Base-by-base conservation (phyloP, 2,888 invertebrate genomes). In the Petrophora chlorosata region DNA sequence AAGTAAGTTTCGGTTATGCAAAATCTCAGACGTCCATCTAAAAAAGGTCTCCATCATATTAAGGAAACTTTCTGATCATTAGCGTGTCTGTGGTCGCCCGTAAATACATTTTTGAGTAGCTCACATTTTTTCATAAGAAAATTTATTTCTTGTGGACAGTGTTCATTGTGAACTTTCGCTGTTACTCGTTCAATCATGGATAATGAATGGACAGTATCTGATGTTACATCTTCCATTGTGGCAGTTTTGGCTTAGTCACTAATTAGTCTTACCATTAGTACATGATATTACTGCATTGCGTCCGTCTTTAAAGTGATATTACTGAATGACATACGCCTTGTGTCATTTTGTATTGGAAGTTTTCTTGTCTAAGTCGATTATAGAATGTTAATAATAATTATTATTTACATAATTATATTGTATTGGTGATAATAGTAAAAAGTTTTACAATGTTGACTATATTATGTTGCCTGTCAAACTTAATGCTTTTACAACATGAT, bases 31-130 rank as follows among this genome's bases (percentile, higher is more conserved):
- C 66, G 61, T 51, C 58, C 57, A n/a, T n/a, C n/a, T n/a, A 56
- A 77, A 78, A 77, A 79, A 73, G 63, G 54, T 65, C 54, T 67
- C 61, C 62, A 70, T 73, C 68, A 70, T 67, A 68, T 63, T 67
- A 67, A n/a, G 30, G 36, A 26, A 70, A 79, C 82, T 85, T 85
- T 85, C 77, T 77, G 82, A 73, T 83, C 85, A 85, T 87, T 85
- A 87, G 76, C 63, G 63, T 69, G 63, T 69, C 72, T 80, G 82
- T 77, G 84, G 84, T 82, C 67, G 63, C 61, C 44, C 58, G 66
- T 68, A 69, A 65, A 70, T 73, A 38, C 33, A 39, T 43, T 44
- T 50, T 44, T 66, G 65, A 64, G 64, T 53, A 62, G 65, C 70
- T 63, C 72, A 67, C 76, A 74, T 73, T 67, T 78, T 74, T 76